Evolutionary conservation across 2,113 vertebrate genomes (phyloP), one percentile per base, ranked within the genome.

Genomic region (Rhipidura dahli): DNA sequence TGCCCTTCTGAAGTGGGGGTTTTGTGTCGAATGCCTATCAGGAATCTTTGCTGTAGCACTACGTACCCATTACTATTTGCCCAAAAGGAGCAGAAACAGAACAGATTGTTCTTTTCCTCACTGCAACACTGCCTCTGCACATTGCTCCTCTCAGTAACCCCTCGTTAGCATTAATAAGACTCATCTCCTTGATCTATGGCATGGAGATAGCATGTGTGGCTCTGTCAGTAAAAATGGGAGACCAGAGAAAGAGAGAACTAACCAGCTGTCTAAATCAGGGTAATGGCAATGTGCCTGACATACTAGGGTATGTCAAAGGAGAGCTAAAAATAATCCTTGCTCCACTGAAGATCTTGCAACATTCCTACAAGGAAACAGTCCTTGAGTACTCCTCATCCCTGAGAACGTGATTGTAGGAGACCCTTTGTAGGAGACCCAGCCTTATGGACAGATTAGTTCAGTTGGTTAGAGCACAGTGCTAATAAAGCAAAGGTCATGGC

Each of bases 391-490:
- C 28, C 23, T 81, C 26, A 49, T 20, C 31, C 39, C 31, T 2
- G 1, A 37, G 28, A 83, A 12, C 30, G 30, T 3, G 22, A 39
- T 42, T 87, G 40, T 8, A 63, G 35, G 24, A 87, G 12, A 76
- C 11, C 21, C 7, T 80, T 59, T 15, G 40, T 23, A 54, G 69
- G 76, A 88, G 23, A 19, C 6, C 23, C 51, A 75, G 12, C 16
- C n/a, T 66, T 39, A 37, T 11, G 14, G 39, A 66, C 15, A 8
- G 18, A 19, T 96, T 93, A 91, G 69, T 91, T 95, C 91, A 47
- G 84, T 54, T 94, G 88, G 88, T 95, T 94, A 96, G 95, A 96
- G 91, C 83, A 84, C 47, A 15, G 89, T 94, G 95, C 79, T 93
- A 95, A 92, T 89, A 96, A 97, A 75, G 78, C 87, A 93, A 96